These are phyloP conservation scores for Leptopilina myrica DNA, from an alignment of 2,888 invertebrate genomes.

Conservation along the genomic window DNA sequence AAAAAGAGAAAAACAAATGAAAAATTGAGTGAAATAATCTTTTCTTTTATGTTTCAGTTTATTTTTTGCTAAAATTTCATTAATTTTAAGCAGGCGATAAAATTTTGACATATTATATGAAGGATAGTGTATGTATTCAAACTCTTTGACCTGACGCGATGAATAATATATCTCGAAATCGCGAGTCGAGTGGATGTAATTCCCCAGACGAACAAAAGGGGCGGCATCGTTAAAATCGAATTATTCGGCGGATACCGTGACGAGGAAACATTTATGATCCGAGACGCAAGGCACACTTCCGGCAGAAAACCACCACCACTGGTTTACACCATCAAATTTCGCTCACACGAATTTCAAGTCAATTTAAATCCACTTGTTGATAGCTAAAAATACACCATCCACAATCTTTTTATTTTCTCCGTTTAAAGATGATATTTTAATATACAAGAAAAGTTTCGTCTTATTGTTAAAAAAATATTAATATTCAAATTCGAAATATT, in stretches of 20 bases:
- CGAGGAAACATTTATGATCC: conserved; percentile 63
- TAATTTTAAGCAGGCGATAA: no score
- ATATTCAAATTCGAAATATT: no score
- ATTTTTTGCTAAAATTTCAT: conserved; percentile 25
- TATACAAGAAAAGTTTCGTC: not conserved
- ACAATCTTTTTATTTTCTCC: not conserved
- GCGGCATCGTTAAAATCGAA: conserved; percentile 65
- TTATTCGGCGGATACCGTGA: conserved; percentile 60
- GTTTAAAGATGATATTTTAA: not conserved
- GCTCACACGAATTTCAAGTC: conserved; percentile 38
- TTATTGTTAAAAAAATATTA: no score
- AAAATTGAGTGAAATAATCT: not conserved
- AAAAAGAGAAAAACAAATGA: conserved; percentile 60
- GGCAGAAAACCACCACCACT: conserved; percentile 43
- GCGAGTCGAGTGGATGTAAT: conserved; percentile 50
- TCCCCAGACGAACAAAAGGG: conserved; percentile 63
- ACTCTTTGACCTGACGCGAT: conserved; percentile 54
- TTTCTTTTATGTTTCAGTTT: not conserved
- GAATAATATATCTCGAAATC: conserved; percentile 50
- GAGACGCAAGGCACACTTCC: conserved; percentile 56
- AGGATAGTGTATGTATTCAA: conserved; percentile 47
- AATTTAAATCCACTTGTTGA: conserved; percentile 16
- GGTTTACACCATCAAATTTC: conserved; percentile 24
- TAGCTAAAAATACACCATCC: not conserved
- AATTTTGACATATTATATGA: conserved; percentile 59